Evolutionary conservation across 2,888 invertebrate genomes (phyloP).

Genomic region (Luffia ferchaultella): DNA sequence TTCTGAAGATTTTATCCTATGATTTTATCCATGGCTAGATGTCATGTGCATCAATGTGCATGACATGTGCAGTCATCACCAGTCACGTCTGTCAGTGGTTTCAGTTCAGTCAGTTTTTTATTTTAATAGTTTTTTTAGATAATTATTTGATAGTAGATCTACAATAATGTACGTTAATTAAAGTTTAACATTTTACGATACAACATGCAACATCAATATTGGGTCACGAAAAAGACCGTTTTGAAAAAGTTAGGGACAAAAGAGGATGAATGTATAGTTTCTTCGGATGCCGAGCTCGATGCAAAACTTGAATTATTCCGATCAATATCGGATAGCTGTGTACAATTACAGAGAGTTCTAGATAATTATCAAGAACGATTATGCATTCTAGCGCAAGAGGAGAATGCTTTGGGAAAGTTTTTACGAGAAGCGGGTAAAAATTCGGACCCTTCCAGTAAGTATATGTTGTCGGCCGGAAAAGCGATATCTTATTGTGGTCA

Average conservation of each 20-base stretch:
- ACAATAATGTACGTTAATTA: too few relatives aligned
- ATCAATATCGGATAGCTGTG: constrained; percentile 91
- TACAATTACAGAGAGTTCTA: constrained; percentile 85
- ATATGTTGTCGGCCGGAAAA: constrained; percentile 75
- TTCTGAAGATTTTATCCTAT: too few relatives aligned
- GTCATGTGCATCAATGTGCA: too few relatives aligned
- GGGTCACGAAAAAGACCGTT: constrained; percentile 97
- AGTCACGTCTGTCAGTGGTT: too few relatives aligned
- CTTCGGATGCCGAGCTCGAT: constrained; percentile 96
- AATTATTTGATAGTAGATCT: too few relatives aligned
- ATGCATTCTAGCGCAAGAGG: constrained; percentile 93
- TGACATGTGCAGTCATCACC: too few relatives aligned
- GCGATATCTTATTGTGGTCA: constrained; percentile 89
- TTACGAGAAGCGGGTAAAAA: constrained; percentile 92
- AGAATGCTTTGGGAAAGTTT: constrained; percentile 93
- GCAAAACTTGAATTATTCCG: constrained; percentile 93
- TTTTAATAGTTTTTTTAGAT: too few relatives aligned
- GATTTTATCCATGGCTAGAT: too few relatives aligned
- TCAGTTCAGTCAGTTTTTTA: too few relatives aligned
- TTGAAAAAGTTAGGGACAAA: constrained; percentile 93
- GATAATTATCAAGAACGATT: constrained; percentile 94
- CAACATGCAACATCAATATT: constrained; percentile 92
- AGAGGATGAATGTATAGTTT: constrained; percentile 96
- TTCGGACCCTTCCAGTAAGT: constrained; percentile 77
- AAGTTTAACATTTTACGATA: background rate